Evolutionary conservation across 2,113 vertebrate species (phyloP), one percentile per base, ranked within the genome.

Genomic region (Sceloporus undulatus): DNA sequence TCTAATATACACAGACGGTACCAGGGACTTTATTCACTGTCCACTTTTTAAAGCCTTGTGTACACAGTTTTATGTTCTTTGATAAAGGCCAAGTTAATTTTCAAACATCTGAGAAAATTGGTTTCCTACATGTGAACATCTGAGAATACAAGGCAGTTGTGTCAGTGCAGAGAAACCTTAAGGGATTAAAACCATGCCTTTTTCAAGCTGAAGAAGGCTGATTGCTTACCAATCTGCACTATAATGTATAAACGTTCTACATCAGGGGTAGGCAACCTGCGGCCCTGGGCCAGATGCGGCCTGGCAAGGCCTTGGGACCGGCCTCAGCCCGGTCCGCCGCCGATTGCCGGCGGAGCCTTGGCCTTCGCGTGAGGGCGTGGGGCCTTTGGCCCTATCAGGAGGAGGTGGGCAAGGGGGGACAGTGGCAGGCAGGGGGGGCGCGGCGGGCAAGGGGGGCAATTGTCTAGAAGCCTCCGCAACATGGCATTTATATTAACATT

Each of bases 41-140:
- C 76, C 77, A 52, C 65, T 79, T 79, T 79, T 79, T 56, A 52
- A 40, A 79, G 13, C 7, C 76, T 79, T 16, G 42, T 21, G 42
- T 38, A 54, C 29, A 79, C 21, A 70, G 48, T 79, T 66, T 54
- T 70, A 70, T 38, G 19, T 27, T 86, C 77, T 76, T 79, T 86
- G 85, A 86, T 34, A 79, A 79, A 79, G 85, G 85, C 85, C 76
- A 86, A 86, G 76, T 79, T 86, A 86, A 86, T 79, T 86, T 86
- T 42, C 52, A 78, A 86, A 79, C 0, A 0, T 81, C 56, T 86
- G 85, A 83, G 62, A 23, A 34, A 93, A 84, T 52, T 77, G 38
- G 2, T 76, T 62, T 29, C 14, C 68, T 75, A 88, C 66, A n/a
- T 59, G 34, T 27, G n/a, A 79, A 68, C 27, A 66, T 34, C 76